phyloP scores from a whole-genome alignment of 2,888 invertebrate species.

The Cataglyphis livida region DNA sequence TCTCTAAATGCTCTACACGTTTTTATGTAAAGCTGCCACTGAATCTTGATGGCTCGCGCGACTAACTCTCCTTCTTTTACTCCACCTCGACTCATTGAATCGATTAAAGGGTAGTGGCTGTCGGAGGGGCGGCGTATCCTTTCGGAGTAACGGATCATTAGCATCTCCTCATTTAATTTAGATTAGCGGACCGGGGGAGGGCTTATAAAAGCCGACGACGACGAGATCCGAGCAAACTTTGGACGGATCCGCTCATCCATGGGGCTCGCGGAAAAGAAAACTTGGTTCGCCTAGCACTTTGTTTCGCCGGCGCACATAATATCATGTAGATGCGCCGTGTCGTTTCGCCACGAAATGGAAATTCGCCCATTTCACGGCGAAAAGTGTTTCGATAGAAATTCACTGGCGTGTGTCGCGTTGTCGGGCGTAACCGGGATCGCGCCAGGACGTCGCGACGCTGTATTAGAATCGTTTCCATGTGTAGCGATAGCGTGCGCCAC shows the following conservation, averaged over 20 bases:
- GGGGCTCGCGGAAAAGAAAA: constrained; percentile 58
- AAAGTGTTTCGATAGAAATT: constrained; percentile 76
- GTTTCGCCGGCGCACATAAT: constrained; percentile 75
- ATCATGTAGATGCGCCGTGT: constrained; percentile 75
- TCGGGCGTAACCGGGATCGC: constrained; percentile 51
- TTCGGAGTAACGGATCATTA: constrained; percentile 79
- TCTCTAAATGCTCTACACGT: constrained; percentile 70
- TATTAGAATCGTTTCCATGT: constrained; percentile 48
- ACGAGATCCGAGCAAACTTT: constrained; percentile 65
- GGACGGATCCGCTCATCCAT: constrained; percentile 20
- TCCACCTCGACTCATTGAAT: constrained; percentile 67
- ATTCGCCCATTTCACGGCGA: constrained; percentile 73
- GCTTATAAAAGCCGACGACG: constrained; percentile 66
- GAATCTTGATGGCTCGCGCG: constrained; percentile 63
- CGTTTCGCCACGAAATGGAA: constrained; percentile 73
- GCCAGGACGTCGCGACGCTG: constrained; percentile 34
- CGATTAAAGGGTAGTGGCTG: constrained; percentile 72
- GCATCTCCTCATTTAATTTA: constrained; percentile 80
- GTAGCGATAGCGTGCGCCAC: constrained; percentile 45
- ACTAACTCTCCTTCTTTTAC: constrained; percentile 55
- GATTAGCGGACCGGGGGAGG: constrained; percentile 73
- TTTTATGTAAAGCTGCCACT: constrained; percentile 67
- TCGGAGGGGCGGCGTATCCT: constrained; percentile 71
- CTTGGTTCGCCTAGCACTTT: constrained; percentile 68
- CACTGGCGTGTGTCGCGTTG: constrained; percentile 61